Conservation (phyloP, 2,888 invertebrate species). For the Ferdinandea cuprea region DNA sequence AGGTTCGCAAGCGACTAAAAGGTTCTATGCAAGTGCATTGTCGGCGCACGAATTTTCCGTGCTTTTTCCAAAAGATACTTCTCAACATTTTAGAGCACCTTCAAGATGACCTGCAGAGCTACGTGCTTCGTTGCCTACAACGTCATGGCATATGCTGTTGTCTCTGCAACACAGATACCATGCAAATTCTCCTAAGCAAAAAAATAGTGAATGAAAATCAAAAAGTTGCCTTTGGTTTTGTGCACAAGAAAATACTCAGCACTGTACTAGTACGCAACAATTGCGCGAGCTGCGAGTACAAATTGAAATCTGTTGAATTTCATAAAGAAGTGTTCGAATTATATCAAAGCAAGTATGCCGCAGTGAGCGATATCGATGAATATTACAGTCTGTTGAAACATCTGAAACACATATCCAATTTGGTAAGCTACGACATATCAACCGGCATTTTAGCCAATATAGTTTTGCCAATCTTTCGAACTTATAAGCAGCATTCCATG, state of each 20-base stretch:
- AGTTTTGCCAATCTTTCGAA: slow-evolving; percentile 80
- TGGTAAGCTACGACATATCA: slow-evolving; percentile 79
- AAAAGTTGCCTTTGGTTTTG: slow-evolving; percentile 80
- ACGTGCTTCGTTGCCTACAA: slow-evolving; percentile 78
- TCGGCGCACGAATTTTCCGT: slow-evolving; percentile 77
- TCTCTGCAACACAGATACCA: slow-evolving; percentile 78
- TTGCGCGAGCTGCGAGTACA: slow-evolving; percentile 80
- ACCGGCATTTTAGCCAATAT: slow-evolving; percentile 80
- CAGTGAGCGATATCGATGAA: slow-evolving; percentile 55
- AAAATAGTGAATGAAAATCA: slow-evolving; percentile 77
- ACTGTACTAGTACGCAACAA: slow-evolving; percentile 77
- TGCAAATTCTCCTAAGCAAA: slow-evolving; percentile 77
- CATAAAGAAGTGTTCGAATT: slow-evolving; percentile 73
- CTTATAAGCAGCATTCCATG: slow-evolving; percentile 76
- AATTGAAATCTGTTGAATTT: slow-evolving; percentile 79
- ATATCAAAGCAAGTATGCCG: slow-evolving; percentile 48
- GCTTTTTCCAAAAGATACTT: slow-evolving; percentile 80
- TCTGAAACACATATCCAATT: slow-evolving; percentile 80
- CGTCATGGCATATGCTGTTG: slow-evolving; percentile 81
- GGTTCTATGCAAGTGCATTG: slow-evolving; percentile 75
- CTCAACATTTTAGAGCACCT: slow-evolving; percentile 78
- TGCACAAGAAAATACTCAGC: slow-evolving; percentile 79
- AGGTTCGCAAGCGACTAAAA: slow-evolving; percentile 77
- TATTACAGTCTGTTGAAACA: slow-evolving; percentile 78
- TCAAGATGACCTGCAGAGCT: slow-evolving; percentile 77